Percentiles rank a stretch among this genome's conserved stretches.
These are phyloP conservation scores for Narcine bancroftii DNA, from an alignment of 2,113 vertebrate species.

Conservation along the genomic window DNA sequence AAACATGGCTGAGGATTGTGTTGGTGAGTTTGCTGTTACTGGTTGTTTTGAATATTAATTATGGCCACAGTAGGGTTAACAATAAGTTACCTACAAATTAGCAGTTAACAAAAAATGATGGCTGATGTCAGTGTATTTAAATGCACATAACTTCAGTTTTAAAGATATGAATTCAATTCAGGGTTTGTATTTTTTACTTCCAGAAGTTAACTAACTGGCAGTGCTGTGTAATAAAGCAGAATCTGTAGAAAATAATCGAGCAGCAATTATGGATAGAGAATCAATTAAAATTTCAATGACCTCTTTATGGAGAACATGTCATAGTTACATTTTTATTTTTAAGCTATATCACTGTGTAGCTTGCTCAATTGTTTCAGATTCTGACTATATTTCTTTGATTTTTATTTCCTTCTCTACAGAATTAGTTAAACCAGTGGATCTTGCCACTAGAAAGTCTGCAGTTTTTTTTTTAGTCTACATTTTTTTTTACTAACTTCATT, in stretches of 20 bases:
- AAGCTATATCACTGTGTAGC: too few relatives aligned
- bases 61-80: neutral
- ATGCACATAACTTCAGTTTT: neutral
- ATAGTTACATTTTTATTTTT: neutral
- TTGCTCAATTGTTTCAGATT: neutral
- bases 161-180: neutral
- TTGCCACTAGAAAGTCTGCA: neutral
- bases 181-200: neutral
- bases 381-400: neutral
- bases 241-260: too few relatives aligned
- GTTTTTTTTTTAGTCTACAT: neutral
- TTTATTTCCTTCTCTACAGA: neutral
- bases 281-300: too few relatives aligned
- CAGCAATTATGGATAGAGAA: too few relatives aligned
- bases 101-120: neutral
- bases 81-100: neutral
- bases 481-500: neutral
- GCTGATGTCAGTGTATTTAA: neutral
- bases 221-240: neutral
- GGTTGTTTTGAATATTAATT: neutral
- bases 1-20: conserved; percentile 37
- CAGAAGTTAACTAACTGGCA: neutral
- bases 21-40: neutral
- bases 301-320: too few relatives aligned
- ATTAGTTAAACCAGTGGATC: neutral